A percentile compares a stretch with the other conserved stretches of the same genome.
These are phyloP conservation scores for Tyrannus savana DNA, from an alignment of 2,113 vertebrate genomes.

Conservation along the genomic window DNA sequence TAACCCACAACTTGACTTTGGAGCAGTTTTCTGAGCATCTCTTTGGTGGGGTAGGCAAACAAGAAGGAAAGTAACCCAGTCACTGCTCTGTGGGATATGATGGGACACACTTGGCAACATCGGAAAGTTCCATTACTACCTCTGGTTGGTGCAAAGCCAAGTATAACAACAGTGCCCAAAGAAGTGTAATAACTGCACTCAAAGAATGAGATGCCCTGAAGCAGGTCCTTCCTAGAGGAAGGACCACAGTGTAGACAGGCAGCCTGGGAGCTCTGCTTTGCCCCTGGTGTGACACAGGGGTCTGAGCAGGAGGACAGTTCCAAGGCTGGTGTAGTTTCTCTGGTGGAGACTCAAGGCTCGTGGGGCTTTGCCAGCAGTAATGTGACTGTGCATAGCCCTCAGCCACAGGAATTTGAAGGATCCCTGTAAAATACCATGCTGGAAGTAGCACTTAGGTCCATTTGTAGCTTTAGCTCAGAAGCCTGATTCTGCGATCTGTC, in stretches of 20 bases:
- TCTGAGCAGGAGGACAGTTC: background rate
- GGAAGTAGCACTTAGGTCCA: background rate
- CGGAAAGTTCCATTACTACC: background rate
- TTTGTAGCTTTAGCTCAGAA: slow-evolving; percentile 7
- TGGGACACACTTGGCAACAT: background rate
- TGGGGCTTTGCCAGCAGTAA: background rate
- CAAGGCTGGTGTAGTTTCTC: background rate
- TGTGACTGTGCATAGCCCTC: background rate
- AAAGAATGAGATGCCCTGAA: background rate
- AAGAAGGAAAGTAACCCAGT: background rate
- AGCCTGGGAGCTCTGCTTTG: background rate
- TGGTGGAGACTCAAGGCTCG: background rate
- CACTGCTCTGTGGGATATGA: background rate
- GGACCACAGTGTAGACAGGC: background rate
- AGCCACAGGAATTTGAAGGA: slow-evolving; percentile 26
- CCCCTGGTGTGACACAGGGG: background rate
- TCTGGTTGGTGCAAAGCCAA: background rate
- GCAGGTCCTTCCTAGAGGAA: background rate
- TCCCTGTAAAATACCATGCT: slow-evolving; percentile 9
- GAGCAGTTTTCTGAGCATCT: background rate
- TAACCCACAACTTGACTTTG: background rate
- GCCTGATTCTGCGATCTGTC: background rate
- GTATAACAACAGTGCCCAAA: background rate
- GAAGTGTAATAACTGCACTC: background rate
- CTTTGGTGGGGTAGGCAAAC: fast-evolving